Conservation (phyloP, 2,113 vertebrate genomes). For the Lycaon pictus region DNA sequence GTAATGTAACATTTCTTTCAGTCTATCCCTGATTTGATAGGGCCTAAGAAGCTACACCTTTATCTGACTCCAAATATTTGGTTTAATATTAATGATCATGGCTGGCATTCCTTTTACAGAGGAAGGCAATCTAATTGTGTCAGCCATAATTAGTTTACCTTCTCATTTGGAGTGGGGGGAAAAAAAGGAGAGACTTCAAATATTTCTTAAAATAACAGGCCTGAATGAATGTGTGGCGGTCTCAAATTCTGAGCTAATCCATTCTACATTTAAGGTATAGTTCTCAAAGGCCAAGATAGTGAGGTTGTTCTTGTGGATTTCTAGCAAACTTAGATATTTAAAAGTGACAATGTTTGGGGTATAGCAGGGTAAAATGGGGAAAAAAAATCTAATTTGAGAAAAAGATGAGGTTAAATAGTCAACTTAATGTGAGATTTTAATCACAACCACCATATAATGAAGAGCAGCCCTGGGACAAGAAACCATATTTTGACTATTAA, state of each 20-base stretch:
- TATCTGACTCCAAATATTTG: slow-evolving; percentile 42
- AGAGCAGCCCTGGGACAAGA: neutral
- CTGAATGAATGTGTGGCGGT: neutral
- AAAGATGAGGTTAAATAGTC: slow-evolving; percentile 41
- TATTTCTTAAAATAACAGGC: neutral
- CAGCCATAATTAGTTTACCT: neutral
- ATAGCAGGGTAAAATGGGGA: neutral
- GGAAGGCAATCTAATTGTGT: neutral
- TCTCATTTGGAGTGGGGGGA: neutral
- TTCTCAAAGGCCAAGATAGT: neutral
- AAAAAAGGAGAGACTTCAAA: neutral
- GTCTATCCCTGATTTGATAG: slow-evolving; percentile 37
- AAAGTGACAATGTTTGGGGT: neutral
- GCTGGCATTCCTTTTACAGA: slow-evolving; percentile 39
- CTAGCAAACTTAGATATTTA: neutral
- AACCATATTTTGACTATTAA: neutral
- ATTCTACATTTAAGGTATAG: neutral
- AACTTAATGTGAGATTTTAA: slow-evolving; percentile 35
- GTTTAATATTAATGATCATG: slow-evolving; percentile 33
- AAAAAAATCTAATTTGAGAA: neutral
- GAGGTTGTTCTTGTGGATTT: neutral
- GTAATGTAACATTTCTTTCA: slow-evolving; percentile 18
- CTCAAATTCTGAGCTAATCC: slow-evolving; percentile 18
- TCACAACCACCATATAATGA: neutral
- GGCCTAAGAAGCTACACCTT: neutral